Base-by-base conservation (phyloP, 2,888 invertebrate genomes). In the Endomychus coccineus region DNA sequence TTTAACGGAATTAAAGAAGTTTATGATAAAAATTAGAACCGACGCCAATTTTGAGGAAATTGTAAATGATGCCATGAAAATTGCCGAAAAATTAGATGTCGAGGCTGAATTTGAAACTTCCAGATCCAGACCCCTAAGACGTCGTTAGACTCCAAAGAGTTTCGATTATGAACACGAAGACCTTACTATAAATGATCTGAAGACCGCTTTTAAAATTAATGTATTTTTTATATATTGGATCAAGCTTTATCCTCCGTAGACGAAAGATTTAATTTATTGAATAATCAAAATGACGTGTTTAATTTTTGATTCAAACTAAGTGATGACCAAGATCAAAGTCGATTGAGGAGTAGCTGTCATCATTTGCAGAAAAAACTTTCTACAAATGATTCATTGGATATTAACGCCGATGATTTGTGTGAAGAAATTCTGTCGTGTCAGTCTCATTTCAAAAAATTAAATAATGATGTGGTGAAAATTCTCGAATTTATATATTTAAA, bases 21-120 rank as follows among this genome's bases (percentile, higher is more conserved):
- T 44, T 43, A 39, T 48, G 35, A 43, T 30, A 43, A 34, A 45
- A 41, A 37, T 41, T 40, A 42, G 44, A 42, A 36, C 38, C 16
- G 40, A 44, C 40, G 33, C 11, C 27, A 44, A 32, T 42, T 46
- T 46, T 38, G 37, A 40, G 22, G 28, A 42, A 43, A 42, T 42
- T 44, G 36, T 46, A 30, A 42, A 43, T 37, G 29, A 38, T 36
- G 37, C 32, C 33, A 40, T 36, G 32, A 40, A 39, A 44, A 45
- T 43, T 41, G 43, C 42, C 39, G 43, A 43, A 46, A 46, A 43
- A 41, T 45, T 46, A 43, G 46, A 43, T 36, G 33, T 35, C 25
- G 43, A 43, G 40, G 33, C 39, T 40, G 42, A 42, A 45, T 44
- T 44, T 46, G 36, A 42, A 39, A 42, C 32, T 46, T 37, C 34